Conservation (phyloP, 2,797 vertebrate species). For the Sebastes nivosus region DNA sequence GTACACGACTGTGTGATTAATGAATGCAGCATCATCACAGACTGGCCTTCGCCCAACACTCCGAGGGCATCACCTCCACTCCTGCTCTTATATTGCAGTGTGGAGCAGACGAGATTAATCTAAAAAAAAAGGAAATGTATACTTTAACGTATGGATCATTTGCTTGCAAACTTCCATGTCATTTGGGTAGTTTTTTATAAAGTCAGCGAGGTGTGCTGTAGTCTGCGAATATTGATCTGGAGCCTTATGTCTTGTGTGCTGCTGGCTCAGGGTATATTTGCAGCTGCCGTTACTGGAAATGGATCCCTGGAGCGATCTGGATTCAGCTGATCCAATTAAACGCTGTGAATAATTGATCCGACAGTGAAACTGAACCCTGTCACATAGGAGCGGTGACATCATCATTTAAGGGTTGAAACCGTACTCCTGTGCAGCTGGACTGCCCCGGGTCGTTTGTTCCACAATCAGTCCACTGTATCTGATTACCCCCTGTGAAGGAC, state of each 20-base stretch:
- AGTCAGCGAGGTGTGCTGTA: conserved; percentile 47
- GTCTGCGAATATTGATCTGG: conserved; percentile 66
- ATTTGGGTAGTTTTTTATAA: conserved; percentile 39
- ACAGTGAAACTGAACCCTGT: conserved; percentile 79
- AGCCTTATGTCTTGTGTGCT: conserved; percentile 64
- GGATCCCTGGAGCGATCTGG: conserved; percentile 76
- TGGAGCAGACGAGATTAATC: conserved; percentile 21
- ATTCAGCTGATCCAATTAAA: conserved; percentile 85
- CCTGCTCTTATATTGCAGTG: conserved; percentile 6
- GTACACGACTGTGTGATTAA: conserved; percentile 76
- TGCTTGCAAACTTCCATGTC: conserved; percentile 26
- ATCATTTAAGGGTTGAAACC: conserved; percentile 73
- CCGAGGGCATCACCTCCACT: conserved; percentile 55
- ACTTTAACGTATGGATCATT: conserved; percentile 13
- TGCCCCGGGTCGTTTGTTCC: conserved; percentile 72
- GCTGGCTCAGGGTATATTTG: conserved; percentile 79
- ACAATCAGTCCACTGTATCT: conserved; percentile 75
- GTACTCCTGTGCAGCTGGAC: conserved; percentile 73
- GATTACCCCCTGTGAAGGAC: conserved; percentile 79
- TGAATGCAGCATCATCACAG: conserved; percentile 73
- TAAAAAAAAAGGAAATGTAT: conserved; percentile 17
- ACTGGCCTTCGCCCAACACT: conserved; percentile 53
- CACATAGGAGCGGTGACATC: conserved; percentile 81
- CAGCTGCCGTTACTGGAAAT: conserved; percentile 80
- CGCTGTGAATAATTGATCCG: conserved; percentile 84